phyloP scores from a whole-genome alignment of 1,140 invertebrate genomes.

The Hyles euphorbiae region DNA sequence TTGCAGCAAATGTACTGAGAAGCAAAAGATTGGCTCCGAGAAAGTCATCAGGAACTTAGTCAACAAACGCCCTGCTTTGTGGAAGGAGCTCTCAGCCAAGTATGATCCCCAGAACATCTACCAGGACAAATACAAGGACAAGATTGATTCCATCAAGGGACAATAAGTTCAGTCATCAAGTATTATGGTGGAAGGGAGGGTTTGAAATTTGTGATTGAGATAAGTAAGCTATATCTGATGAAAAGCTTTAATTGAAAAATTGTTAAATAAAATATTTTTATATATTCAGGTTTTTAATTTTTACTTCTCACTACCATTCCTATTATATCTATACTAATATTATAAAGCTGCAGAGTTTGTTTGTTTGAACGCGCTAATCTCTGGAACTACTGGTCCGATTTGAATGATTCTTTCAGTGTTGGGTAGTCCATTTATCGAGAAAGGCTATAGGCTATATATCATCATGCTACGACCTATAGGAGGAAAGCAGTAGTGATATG shows the following conservation, averaged over 20 bases:
- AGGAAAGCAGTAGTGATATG: too few species aligned
- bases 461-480: too few species aligned
- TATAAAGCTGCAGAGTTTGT: too few species aligned
- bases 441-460: too few species aligned
- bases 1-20: conserved; percentile 81
- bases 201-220: neutral
- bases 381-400: too few species aligned
- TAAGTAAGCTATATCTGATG: neutral
- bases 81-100: conserved; percentile 77
- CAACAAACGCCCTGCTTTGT: conserved; percentile 78
- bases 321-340: too few species aligned
- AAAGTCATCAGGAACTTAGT: conserved; percentile 78
- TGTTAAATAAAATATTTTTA: neutral
- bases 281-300: too few species aligned
- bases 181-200: neutral
- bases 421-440: too few species aligned
- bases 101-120: conserved; percentile 81
- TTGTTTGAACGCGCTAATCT: too few species aligned
- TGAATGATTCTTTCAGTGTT: too few species aligned
- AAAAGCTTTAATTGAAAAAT: conserved; percentile 16
- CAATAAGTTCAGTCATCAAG: neutral
- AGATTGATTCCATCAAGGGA: conserved; percentile 62
- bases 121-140: conserved; percentile 76
- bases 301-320: too few species aligned
- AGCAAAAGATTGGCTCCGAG: conserved; percentile 77